phyloP scores from a whole-genome alignment of 2,888 invertebrate genomes.

The Osmoderma eremita region DNA sequence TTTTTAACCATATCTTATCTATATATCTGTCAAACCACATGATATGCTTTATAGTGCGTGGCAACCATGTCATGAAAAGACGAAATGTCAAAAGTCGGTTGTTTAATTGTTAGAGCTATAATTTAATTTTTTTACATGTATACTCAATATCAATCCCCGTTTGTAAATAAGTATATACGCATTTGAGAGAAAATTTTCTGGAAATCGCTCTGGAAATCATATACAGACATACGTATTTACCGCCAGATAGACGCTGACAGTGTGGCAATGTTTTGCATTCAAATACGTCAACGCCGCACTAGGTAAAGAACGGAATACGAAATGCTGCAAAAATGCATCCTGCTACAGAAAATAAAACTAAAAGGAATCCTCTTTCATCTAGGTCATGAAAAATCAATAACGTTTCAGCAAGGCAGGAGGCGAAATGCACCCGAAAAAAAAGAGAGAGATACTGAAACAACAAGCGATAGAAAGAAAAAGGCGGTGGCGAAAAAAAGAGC shows the following conservation, averaged over 20 bases:
- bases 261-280: conserved; percentile 7
- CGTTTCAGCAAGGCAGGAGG: conserved; percentile 27
- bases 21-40: too few relatives aligned
- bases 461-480: conserved; percentile 43
- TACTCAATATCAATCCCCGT: too few relatives aligned
- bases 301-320: conserved; percentile 24
- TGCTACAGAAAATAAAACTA: conserved; percentile 26
- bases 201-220: too few relatives aligned
- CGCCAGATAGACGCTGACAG: not conserved
- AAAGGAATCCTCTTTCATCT: conserved; percentile 39
- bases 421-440: conserved; percentile 39
- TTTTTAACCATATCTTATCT: too few relatives aligned
- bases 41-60: too few relatives aligned
- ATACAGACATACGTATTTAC: too few relatives aligned
- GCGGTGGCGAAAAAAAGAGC: conserved; percentile 53
- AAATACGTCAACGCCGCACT: conserved; percentile 1
- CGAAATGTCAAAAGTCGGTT: too few relatives aligned
- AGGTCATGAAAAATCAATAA: conserved; percentile 44
- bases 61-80: too few relatives aligned
- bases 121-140: too few relatives aligned
- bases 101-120: too few relatives aligned
- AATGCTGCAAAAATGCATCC: conserved; percentile 26
- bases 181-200: too few relatives aligned
- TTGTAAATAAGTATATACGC: too few relatives aligned
- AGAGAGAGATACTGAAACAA: conserved; percentile 25